Evolutionary conservation across 1,140 invertebrate species (phyloP).

Genomic region (Aphelinus atriplicis): DNA sequence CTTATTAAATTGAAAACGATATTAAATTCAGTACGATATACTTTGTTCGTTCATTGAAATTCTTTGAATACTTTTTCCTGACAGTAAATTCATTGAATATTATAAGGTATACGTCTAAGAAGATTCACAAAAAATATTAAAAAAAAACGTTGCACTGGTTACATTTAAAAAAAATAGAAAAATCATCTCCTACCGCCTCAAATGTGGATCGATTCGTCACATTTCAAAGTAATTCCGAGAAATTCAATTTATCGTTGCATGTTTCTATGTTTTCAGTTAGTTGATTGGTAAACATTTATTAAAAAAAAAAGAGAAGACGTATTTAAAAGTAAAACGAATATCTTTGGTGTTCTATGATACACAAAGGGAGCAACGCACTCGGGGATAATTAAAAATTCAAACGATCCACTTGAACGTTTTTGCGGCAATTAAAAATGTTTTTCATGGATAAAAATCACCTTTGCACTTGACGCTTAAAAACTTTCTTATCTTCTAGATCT

Average conservation of each 20-base stretch:
- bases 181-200: conserved; percentile 22
- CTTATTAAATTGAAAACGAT: conserved; percentile 7
- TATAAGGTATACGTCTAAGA: conserved; percentile 29
- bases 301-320: conserved; percentile 19
- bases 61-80: conserved; percentile 30
- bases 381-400: conserved; percentile 39
- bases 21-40: conserved; percentile 28
- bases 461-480: conserved; percentile 46
- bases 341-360: conserved; percentile 59
- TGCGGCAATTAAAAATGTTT: conserved; percentile 34
- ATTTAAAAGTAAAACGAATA: conserved; percentile 46
- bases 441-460: conserved; percentile 46
- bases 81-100: conserved; percentile 39
- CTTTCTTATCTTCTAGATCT: conserved; percentile 62
- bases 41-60: conserved; percentile 27
- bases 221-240: conserved; percentile 24
- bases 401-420: conserved; percentile 7
- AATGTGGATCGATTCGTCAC: conserved; percentile 22
- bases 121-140: conserved; percentile 32
- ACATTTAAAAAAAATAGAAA: conserved; percentile 36
- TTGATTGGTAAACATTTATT: conserved; percentile 23
- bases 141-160: conserved; percentile 30
- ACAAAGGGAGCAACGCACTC: conserved; percentile 45
- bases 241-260: conserved; percentile 26
- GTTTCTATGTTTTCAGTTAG: conserved; percentile 10